Evolutionary conservation across 1,140 invertebrate species (phyloP), one percentile per base, ranked within the genome.

Genomic region (Antheraea pernyi): DNA sequence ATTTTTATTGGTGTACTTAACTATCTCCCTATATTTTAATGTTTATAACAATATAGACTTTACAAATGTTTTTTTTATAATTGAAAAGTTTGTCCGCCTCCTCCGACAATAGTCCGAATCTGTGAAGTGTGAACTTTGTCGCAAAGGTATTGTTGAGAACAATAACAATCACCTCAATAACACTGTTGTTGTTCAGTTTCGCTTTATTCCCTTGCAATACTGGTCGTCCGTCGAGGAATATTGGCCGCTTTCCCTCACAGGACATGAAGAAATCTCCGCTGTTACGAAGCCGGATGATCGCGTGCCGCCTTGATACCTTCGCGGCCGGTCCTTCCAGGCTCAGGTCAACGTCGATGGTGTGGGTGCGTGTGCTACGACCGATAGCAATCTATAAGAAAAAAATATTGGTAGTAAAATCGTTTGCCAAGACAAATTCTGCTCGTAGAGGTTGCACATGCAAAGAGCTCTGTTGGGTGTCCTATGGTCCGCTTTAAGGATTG

Each of bases 181-280:
- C 97, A 74, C 97, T 97, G 91, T 99, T 99, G 88, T 99, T 97
- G 75, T 96, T 97, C 2, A 99, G 93, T 78, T 97, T 96, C 30
- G 95, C 95, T 93, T 98, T 98, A 83, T 96, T 97, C 19, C 97
- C 97, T 59, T 95, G 94, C 3, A 98, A 92, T 61, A 99, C 95
- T 0, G 98, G 97, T 76, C 96, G 95, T 4, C 98, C 98, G 88
- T 99, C 98, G 6, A 99, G 97, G 88, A 97, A 98, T 75, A 99
- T 97, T 0, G 98, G 96, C 73, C 98, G 89, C 84, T 99, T 99
- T n/a, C 98, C 98, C 88, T 99, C 97, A 70, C 99, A 99, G 5
- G 96, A 96, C 68, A 99, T 94, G 79, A 97, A 97, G 89, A 99
- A 99, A 83, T 99, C 98, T 0, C 98, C 98, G 80, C 96, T 98